Evolutionary conservation across 1,140 invertebrate genomes (phyloP), one percentile per base, ranked within the genome.

Genomic region (Drosophila simulans): DNA sequence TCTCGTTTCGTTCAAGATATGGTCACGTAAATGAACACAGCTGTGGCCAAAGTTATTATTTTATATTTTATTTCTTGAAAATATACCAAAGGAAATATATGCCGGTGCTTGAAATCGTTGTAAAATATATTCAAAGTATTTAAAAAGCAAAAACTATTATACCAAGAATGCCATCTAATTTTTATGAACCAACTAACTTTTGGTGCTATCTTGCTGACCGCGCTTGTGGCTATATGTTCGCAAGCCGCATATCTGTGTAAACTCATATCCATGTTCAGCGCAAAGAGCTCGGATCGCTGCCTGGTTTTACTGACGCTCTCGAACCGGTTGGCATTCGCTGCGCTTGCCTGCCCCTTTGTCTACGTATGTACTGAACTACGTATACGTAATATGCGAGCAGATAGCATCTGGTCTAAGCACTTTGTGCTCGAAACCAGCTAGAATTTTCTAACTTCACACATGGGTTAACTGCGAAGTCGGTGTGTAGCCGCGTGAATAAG

Each of bases 281-380:
- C 13, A 48, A 22, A 59, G 25, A 73, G 62, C 45, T 57, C 5
- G 53, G 45, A 12, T 22, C 8, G 42, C 34, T 59, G 45, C 15
- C 20, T 73, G 48, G 31, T 65, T 66, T 77, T 60, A 77, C 60
- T 57, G 60, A 35, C 52, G 49, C 59, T 54, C 34, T 58, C 70
- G 51, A 77, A 77, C 74, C 74, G 74, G 74, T 77, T 68, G 22
- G 55, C 58, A 56, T 40, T 74, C 72, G 72, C 72, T 75, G 72
- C 72, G 71, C 72, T 75, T 75, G 71, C 72, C 59, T 75, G 72
- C 52, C 72, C 74, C 70, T 22, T 39, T 49, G 27, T 51, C 55
- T 51, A 39, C 40, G 4, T 54, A 46, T 52, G 31, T 10, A 31
- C 31, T 10, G 3, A 31, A 31, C 31, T 55, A 65, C 71, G 70